Percentiles rank a stretch among this genome's conserved stretches.
Evolutionary conservation across 1,140 invertebrate species (phyloP).

Genomic region (Caenorhabditis briggsae): DNA sequence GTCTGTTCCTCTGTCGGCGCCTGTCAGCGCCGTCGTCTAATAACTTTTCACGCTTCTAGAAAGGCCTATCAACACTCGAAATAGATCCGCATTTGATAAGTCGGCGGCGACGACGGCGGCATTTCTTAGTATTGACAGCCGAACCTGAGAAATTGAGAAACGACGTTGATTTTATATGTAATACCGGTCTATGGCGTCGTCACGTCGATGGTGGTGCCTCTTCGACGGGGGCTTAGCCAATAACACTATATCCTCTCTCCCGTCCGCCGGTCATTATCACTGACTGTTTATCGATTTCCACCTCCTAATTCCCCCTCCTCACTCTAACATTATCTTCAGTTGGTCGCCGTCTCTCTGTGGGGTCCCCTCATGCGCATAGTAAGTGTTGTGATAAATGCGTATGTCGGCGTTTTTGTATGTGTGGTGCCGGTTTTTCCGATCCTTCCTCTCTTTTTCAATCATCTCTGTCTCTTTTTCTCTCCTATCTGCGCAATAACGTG

Average conservation of each 20-base stretch:
- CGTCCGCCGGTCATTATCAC: conserved; percentile 34
- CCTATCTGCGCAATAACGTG: conserved; percentile 44
- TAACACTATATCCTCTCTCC: conserved; percentile 31
- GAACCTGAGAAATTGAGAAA: conserved; percentile 53
- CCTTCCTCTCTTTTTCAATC: conserved; percentile 35
- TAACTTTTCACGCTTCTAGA: too few relatives aligned
- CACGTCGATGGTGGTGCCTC: conserved; percentile 11
- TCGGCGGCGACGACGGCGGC: too few relatives aligned
- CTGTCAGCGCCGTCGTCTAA: too few relatives aligned
- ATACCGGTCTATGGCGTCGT: conserved; percentile 45
- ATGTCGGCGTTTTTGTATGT: neutral
- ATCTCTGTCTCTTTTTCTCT: neutral
- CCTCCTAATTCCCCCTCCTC: neutral
- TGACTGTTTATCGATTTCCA: conserved; percentile 44
- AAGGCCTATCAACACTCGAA: too few relatives aligned
- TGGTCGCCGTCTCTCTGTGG: neutral
- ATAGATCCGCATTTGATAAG: too few relatives aligned
- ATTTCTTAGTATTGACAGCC: neutral
- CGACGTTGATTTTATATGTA: conserved; percentile 45
- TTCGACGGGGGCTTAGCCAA: conserved; percentile 5
- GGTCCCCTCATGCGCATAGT: conserved; percentile 49
- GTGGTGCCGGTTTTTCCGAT: conserved; percentile 47
- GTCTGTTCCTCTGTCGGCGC: too few relatives aligned
- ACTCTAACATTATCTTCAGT: conserved; percentile 4
- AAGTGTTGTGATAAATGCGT: conserved; percentile 20